Evolutionary conservation across 2,888 invertebrate genomes (phyloP).

Genomic region (Plagodis pulveraria): DNA sequence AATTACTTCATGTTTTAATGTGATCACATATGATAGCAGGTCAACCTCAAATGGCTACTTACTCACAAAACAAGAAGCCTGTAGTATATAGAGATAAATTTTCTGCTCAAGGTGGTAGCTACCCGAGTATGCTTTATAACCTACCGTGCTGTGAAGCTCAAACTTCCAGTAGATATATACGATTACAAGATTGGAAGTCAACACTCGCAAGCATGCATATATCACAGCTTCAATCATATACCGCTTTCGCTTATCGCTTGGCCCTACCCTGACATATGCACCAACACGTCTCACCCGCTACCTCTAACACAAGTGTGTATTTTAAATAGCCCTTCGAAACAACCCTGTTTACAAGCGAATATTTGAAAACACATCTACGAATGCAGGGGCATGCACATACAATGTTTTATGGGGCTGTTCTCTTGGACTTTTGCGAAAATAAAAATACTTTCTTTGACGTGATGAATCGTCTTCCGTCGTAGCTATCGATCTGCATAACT

Average conservation of each 20-base stretch:
- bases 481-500: too few relatives aligned
- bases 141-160: too few relatives aligned
- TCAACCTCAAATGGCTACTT: too few relatives aligned
- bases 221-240: not conserved
- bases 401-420: not conserved
- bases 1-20: too few relatives aligned
- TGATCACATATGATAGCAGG: too few relatives aligned
- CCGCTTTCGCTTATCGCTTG: slow-evolving; percentile 34
- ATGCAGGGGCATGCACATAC: slow-evolving; percentile 37
- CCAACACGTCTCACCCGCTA: slow-evolving; percentile 69
- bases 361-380: slow-evolving; percentile 30
- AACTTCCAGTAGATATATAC: too few relatives aligned
- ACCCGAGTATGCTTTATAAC: too few relatives aligned
- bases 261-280: slow-evolving; percentile 62
- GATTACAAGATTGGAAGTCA: not conserved
- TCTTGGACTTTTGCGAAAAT: not conserved
- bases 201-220: too few relatives aligned
- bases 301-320: slow-evolving; percentile 68
- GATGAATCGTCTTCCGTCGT: too few relatives aligned
- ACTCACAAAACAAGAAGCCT: too few relatives aligned
- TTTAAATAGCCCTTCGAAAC: slow-evolving; percentile 68
- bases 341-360: slow-evolving; percentile 40
- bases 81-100: too few relatives aligned
- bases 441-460: not conserved
- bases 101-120: too few relatives aligned